Conservation (phyloP, 1,140 invertebrate species). For the Mesaphorura yosii region DNA sequence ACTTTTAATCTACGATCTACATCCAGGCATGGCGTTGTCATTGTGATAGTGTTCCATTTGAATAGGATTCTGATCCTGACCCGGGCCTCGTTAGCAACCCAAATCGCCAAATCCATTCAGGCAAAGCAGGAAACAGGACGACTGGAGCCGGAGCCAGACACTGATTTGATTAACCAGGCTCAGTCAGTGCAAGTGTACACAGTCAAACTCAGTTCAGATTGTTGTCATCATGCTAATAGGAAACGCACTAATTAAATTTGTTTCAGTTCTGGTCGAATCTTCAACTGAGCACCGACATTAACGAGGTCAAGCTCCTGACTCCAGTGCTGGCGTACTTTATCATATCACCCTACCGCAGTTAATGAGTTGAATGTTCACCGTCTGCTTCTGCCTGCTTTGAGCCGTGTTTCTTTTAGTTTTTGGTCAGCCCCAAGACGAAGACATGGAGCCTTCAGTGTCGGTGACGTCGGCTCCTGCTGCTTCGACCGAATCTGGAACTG, state of each 20-base stretch:
- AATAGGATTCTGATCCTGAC: neutral
- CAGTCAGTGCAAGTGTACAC: neutral
- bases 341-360: neutral
- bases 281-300: neutral
- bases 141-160: neutral
- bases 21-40: too few relatives aligned
- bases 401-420: neutral
- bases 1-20: too few relatives aligned
- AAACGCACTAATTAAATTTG: neutral
- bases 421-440: neutral
- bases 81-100: neutral
- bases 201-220: neutral
- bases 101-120: neutral
- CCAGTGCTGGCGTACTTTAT: neutral
- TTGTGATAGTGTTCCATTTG: neutral
- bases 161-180: too few relatives aligned
- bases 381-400: conserved; percentile 2
- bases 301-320: too few relatives aligned
- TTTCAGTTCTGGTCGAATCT: too few relatives aligned
- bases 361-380: neutral
- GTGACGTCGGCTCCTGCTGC: neutral
- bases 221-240: neutral
- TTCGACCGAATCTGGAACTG: too few relatives aligned
- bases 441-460: neutral
- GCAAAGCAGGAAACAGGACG: neutral